Evolutionary conservation across 2,888 invertebrate species (phyloP).

Genomic region (Ectobius pallidus): DNA sequence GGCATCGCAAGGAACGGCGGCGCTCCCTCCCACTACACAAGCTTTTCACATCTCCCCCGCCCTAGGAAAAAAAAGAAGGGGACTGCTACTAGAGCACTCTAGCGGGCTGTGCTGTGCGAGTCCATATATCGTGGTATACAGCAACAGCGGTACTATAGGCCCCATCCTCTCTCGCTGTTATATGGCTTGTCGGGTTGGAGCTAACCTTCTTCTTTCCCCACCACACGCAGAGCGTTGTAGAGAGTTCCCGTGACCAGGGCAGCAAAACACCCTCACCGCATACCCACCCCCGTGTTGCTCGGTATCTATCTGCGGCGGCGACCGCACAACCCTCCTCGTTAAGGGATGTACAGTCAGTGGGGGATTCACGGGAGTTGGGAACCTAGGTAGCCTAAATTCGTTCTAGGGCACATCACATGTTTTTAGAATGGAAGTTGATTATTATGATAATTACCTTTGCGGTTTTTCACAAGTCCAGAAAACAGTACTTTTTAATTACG

Average conservation of each 20-base stretch:
- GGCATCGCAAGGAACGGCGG: background rate
- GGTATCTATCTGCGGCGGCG: constrained; percentile 15
- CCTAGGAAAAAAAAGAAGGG: too few species aligned
- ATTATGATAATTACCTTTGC: too few species aligned
- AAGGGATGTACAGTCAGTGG: constrained; percentile 27
- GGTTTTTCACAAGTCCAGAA: too few species aligned
- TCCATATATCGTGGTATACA: constrained; percentile 11
- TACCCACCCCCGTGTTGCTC: constrained; percentile 6
- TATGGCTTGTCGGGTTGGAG: constrained; percentile 21
- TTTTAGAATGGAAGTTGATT: too few species aligned
- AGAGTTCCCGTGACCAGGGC: constrained; percentile 24
- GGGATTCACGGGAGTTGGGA: too few species aligned
- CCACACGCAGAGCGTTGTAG: background rate
- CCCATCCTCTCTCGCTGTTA: constrained; percentile 9
- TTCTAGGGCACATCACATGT: too few species aligned
- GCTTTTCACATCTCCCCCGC: constrained; percentile 19
- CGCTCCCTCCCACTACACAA: constrained; percentile 9
- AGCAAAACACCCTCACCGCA: constrained; percentile 30
- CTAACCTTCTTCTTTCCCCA: constrained; percentile 13
- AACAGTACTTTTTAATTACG: too few species aligned
- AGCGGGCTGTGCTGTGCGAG: too few species aligned
- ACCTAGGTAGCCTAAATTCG: too few species aligned
- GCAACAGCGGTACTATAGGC: background rate
- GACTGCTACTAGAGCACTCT: too few species aligned
- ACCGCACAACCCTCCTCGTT: constrained; percentile 28